Conservation (phyloP, 92 coral and sea anemone genomes). For the Heliopora coerulea region DNA sequence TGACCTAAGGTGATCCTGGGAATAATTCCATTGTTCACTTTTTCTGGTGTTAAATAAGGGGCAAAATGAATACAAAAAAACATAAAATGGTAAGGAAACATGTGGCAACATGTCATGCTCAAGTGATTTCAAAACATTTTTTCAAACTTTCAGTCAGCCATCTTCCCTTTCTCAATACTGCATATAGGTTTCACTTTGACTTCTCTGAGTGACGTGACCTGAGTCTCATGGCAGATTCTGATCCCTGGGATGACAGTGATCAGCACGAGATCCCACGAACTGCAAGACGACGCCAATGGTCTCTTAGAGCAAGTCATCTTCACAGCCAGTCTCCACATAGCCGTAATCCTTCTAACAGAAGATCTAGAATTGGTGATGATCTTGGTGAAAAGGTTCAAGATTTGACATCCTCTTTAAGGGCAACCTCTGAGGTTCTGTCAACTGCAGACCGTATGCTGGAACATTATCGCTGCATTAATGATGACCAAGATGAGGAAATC, state of each 20-base stretch:
- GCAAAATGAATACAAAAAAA: too few species aligned
- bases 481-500: conserved; percentile 98
- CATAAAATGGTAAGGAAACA: too few species aligned
- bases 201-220: neutral
- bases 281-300: neutral
- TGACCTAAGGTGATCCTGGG: too few species aligned
- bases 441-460: conserved; percentile 99
- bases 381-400: conserved; percentile 88
- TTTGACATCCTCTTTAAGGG: conserved; percentile 92
- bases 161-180: neutral
- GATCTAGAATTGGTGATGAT: conserved; percentile 46
- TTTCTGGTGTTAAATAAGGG: too few species aligned
- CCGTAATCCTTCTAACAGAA: neutral
- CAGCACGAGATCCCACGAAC: conserved; percentile 11
- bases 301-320: conserved; percentile 13
- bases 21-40: too few species aligned
- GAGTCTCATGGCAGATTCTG: conserved; percentile 43
- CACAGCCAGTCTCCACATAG: conserved; percentile 14
- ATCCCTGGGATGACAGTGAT: conserved; percentile 9
- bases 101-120: too few species aligned
- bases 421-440: conserved; percentile 93
- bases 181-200: conserved; percentile 1
- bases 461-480: conserved; percentile 92
- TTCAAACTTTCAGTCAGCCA: neutral
- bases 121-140: neutral